Percentiles rank a stretch among this genome's conserved stretches.
These are phyloP conservation scores for Steatocranus sp. DNA, from an alignment of 2,797 vertebrate genomes.

Conservation along the genomic window DNA sequence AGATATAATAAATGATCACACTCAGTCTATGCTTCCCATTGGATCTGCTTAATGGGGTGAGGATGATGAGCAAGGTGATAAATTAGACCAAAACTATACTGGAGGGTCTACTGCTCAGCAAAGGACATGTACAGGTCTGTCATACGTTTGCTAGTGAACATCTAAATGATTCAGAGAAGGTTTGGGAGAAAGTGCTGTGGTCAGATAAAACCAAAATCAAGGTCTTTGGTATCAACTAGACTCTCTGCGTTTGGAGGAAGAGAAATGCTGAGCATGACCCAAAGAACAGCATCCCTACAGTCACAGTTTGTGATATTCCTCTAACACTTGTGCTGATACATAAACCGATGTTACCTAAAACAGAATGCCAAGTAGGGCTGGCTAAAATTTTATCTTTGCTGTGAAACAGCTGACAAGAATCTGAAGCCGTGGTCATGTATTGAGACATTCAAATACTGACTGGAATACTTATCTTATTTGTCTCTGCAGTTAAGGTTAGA, in stretches of 20 bases:
- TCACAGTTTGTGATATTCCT: not conserved
- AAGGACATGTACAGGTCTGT: not conserved
- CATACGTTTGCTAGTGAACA: not conserved
- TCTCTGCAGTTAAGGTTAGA: not conserved
- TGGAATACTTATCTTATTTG: not conserved
- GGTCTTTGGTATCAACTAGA: not conserved
- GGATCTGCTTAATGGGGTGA: not conserved
- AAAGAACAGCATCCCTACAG: not conserved
- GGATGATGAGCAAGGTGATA: not conserved
- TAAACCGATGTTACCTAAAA: not conserved
- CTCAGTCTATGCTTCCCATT: not conserved
- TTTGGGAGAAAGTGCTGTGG: not conserved
- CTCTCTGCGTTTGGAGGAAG: not conserved
- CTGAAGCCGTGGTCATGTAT: not conserved
- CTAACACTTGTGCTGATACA: not conserved
- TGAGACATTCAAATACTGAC: not conserved
- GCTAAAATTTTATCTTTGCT: not conserved
- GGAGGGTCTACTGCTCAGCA: not conserved
- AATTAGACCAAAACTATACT: not conserved
- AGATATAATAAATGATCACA: not conserved
- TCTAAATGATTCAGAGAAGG: not conserved
- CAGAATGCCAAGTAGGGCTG: not conserved
- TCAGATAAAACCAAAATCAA: not conserved
- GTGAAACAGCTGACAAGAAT: not conserved
- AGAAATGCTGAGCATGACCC: not conserved